phyloP scores from a whole-genome alignment of 2,888 invertebrate genomes.

The Pantelozetes paolii region DNA sequence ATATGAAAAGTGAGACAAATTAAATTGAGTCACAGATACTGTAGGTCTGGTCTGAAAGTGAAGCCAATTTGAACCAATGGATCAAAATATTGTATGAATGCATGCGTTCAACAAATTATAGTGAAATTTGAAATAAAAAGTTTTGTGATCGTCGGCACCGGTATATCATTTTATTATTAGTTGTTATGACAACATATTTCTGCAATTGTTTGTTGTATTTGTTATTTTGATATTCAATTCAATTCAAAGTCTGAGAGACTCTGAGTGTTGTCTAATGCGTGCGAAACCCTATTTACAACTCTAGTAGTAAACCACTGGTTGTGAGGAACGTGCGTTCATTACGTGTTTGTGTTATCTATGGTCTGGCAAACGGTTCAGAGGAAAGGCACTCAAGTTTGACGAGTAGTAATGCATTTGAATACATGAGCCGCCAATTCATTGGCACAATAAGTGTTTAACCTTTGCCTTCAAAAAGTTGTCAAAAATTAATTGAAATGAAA shows the following conservation, averaged over 20 bases:
- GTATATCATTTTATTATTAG: constrained; percentile 10
- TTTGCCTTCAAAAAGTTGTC: not conserved
- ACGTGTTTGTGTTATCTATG: constrained; percentile 18
- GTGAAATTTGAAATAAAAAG: not conserved
- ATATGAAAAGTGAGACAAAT: not conserved
- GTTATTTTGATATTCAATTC: not conserved
- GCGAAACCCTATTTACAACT: not conserved
- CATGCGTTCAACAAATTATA: not conserved
- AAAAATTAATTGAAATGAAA: not conserved
- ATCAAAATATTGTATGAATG: not conserved
- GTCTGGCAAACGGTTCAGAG: too few species aligned
- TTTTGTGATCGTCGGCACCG: constrained; percentile 29
- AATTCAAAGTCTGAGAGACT: not conserved
- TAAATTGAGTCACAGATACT: constrained; percentile 8
- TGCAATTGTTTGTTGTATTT: constrained; percentile 28
- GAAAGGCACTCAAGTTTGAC: constrained; percentile 25
- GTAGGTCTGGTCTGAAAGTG: not conserved
- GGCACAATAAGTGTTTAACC: not conserved
- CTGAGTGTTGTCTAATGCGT: not conserved
- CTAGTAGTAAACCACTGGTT: not conserved
- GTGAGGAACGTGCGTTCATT: constrained; percentile 8
- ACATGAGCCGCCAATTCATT: constrained; percentile 10
- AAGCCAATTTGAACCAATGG: not conserved
- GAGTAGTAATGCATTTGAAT: constrained; percentile 6
- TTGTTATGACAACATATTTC: constrained; percentile 24